Base-by-base conservation (phyloP, 2,113 vertebrate genomes). In the Brachyhypopomus occidentalis region DNA sequence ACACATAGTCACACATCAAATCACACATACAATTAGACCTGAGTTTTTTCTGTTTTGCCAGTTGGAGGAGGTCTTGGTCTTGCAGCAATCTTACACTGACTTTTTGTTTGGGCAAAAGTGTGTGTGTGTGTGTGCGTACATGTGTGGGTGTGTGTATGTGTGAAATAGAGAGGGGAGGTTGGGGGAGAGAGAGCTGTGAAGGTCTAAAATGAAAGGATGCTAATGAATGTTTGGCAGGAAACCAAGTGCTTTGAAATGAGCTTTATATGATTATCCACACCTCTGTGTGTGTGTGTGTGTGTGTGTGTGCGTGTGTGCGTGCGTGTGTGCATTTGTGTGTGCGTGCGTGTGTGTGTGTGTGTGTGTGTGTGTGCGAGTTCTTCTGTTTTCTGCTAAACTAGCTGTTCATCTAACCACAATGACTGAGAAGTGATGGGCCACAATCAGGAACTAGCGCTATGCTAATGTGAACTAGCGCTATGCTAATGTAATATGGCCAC, bases 351-450 rank as follows among this genome's bases (percentile, higher is more conserved):
- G 41, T 76, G 48, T 36, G 34, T 36, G 25, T 70, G 78, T 14
- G 60, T 52, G 30, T 45, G 52, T 41, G 48, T 63, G 25, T 41
- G 27, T 72, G 71, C 12, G 56, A 36, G 27, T 8, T 48, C 11
- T 56, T 6, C 59, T 78, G 38, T 58, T 60, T 64, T 69, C 19
- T 69, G 8, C 58, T 6, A 78, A 30, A 17, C 63, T 69, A 69
- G 58, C 58, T n/a, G n/a, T 60, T 58, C 19, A 60, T 30, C 34
- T n/a, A 16, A 69, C 66, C 34, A 69, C 16, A 34, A 34, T 12
- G 93, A 0, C 94, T 95, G 0, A 94, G 93, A 88, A 95, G 85
- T 95, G 38, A 55, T 9, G 45, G 71, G 17, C 38, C 38, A 52
- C 38, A 66, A 6, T 52, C 19, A 78, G 38, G 17, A 38, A 20